These are phyloP conservation scores for Sisyra nigra DNA, from an alignment of 2,888 invertebrate species.

Conservation along the genomic window DNA sequence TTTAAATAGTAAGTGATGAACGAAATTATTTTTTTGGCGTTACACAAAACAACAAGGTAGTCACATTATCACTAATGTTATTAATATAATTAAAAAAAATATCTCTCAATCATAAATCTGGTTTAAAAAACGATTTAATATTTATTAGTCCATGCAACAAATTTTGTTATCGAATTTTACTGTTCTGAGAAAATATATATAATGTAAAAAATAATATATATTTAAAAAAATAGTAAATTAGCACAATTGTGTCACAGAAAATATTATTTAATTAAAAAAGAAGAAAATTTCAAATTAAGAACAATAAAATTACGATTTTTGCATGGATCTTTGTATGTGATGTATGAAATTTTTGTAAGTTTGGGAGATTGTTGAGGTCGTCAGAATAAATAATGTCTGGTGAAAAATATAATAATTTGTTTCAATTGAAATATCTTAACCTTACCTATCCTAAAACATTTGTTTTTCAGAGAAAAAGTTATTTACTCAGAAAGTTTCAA, in stretches of 20 bases:
- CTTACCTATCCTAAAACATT: neutral
- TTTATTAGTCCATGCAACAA: no score
- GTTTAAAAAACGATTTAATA: no score
- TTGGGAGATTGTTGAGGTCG: conserved; percentile 57
- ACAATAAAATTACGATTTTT: conserved; percentile 29
- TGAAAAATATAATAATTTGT: conserved; percentile 24
- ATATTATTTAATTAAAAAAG: no score
- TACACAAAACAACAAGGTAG: conserved; percentile 9
- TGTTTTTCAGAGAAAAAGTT: neutral
- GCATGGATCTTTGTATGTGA: conserved; percentile 44
- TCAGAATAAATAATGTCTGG: conserved; percentile 51
- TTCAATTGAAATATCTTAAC: neutral
- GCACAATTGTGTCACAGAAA: no score
- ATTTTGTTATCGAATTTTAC: no score
- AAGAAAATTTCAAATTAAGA: neutral
- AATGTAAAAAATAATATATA: no score
- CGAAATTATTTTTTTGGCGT: neutral
- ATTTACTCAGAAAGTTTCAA: no score
- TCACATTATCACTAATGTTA: no score
- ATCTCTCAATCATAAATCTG: no score
- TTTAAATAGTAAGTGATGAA: conserved; percentile 5
- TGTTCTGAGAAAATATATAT: no score
- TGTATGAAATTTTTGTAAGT: conserved; percentile 44
- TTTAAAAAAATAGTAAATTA: no score
- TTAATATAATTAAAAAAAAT: no score